Evolutionary conservation across 2,888 invertebrate genomes (phyloP).

Genomic region (Plebejus argus): DNA sequence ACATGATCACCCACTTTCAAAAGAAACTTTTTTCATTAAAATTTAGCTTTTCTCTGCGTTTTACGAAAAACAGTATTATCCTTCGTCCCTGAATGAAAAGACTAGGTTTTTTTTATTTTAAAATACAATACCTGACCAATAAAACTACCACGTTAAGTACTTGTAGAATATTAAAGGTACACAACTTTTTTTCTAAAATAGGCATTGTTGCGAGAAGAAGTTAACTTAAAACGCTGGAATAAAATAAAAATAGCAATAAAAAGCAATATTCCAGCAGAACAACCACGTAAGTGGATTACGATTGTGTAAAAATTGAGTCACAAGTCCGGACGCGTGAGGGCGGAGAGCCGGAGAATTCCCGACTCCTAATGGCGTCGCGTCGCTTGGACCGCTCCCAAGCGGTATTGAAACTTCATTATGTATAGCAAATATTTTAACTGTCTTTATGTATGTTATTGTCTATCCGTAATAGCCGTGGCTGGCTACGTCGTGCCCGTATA

Average conservation of each 20-base stretch:
- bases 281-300: background rate
- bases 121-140: background rate
- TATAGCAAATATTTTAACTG: background rate
- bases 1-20: background rate
- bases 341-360: conserved; percentile 62
- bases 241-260: background rate
- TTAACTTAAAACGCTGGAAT: background rate
- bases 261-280: background rate
- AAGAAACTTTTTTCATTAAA: conserved; percentile 14
- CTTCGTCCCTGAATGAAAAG: background rate
- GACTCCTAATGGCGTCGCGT: conserved; percentile 68
- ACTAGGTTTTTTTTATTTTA: too few species aligned
- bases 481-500: background rate
- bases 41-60: background rate
- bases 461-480: background rate
- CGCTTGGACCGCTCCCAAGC: conserved; percentile 59
- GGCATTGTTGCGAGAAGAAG: background rate
- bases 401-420: conserved; percentile 60
- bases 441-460: background rate
- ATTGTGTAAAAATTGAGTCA: conserved; percentile 24
- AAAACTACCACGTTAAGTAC: background rate
- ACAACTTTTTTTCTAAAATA: background rate
- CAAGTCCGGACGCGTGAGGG: conserved; percentile 48
- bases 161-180: too few species aligned
- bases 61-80: background rate